Conservation (phyloP, 2,797 vertebrate genomes). For the Hydrocynus forskahlii region DNA sequence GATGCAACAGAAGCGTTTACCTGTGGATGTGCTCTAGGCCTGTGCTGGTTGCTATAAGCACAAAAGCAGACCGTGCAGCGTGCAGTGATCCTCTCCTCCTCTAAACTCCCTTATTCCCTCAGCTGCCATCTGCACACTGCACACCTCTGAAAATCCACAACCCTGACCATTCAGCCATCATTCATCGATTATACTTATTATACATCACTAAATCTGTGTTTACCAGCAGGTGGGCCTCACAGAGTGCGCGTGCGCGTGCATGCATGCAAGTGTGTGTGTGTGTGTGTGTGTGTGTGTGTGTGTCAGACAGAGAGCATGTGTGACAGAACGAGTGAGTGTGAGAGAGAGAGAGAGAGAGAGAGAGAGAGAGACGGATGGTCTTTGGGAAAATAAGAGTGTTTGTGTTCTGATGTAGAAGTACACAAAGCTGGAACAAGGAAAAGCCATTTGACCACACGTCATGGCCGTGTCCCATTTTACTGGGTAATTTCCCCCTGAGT, state of each 20-base stretch:
- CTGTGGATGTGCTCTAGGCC: constrained; percentile 35
- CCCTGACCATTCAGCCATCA: constrained; percentile 51
- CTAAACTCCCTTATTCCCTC: constrained; percentile 47
- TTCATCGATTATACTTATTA: constrained; percentile 58
- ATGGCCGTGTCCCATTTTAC: constrained; percentile 61
- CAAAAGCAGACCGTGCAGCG: constrained; percentile 48
- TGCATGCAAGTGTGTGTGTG: constrained; percentile 10
- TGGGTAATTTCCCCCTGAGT: constrained; percentile 64
- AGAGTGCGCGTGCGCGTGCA: constrained; percentile 22
- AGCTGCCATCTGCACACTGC: constrained; percentile 47
- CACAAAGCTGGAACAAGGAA: constrained; percentile 61
- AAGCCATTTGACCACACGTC: constrained; percentile 65
- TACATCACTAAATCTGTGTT: constrained; percentile 52
- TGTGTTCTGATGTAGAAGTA: constrained; percentile 59
- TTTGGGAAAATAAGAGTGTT: constrained; percentile 49
- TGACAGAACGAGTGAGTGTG: background rate
- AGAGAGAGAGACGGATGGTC: constrained; percentile 11
- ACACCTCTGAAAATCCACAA: constrained; percentile 44
- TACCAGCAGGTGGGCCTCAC: constrained; percentile 46
- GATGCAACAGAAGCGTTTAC: constrained; percentile 33
- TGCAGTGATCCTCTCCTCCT: constrained; percentile 47
- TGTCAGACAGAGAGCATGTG: constrained; percentile 9
- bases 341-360: constrained; percentile 5
- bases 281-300: background rate
- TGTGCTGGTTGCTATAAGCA: constrained; percentile 37